Percentiles rank a stretch among this genome's conserved stretches.
Conservation (phyloP, 2,888 invertebrate genomes). For the Cerastis rubricosa region DNA sequence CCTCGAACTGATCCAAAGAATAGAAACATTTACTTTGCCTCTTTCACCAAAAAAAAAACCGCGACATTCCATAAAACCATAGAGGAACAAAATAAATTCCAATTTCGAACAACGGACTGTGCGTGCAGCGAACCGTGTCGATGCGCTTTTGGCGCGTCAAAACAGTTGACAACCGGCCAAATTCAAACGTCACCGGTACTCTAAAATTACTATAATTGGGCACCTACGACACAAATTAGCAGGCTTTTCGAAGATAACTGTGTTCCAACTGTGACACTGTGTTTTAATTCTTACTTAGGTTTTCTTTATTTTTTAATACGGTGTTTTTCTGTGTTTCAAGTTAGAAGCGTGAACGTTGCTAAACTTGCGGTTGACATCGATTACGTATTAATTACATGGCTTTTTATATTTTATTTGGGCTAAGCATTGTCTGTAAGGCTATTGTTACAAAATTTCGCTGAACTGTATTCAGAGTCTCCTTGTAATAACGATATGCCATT, state of each 20-base stretch:
- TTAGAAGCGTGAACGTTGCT: slow-evolving; percentile 61
- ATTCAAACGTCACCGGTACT: slow-evolving; percentile 51
- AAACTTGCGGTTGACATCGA: slow-evolving; percentile 67
- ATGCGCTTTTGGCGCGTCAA: slow-evolving; percentile 60
- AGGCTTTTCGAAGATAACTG: slow-evolving; percentile 36
- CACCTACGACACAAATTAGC: slow-evolving; percentile 31
- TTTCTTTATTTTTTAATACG: slow-evolving; percentile 37
- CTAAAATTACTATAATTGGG: slow-evolving; percentile 48
- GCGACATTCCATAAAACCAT: slow-evolving; percentile 46
- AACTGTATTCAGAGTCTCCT: slow-evolving; percentile 44
- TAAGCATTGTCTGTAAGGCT: slow-evolving; percentile 58
- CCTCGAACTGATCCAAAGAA: slow-evolving; percentile 25
- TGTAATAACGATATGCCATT: slow-evolving; percentile 38
- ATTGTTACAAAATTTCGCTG: slow-evolving; percentile 58
- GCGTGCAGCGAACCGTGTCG: slow-evolving; percentile 67
- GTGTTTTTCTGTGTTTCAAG: slow-evolving; percentile 46
- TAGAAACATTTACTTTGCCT: slow-evolving; percentile 34
- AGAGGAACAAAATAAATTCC: slow-evolving; percentile 55
- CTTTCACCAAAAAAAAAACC: slow-evolving; percentile 18
- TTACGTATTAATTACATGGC: slow-evolving; percentile 75
- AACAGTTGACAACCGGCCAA: slow-evolving; percentile 60
- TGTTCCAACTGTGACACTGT: slow-evolving; percentile 48
- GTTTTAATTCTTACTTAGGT: slow-evolving; percentile 9
- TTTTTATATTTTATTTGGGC: slow-evolving; percentile 58
- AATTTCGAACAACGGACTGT: slow-evolving; percentile 60